Evolutionary conservation across 2,888 invertebrate species (phyloP), one percentile per base, ranked within the genome.

Genomic region (Nemotelus nigrinus): DNA sequence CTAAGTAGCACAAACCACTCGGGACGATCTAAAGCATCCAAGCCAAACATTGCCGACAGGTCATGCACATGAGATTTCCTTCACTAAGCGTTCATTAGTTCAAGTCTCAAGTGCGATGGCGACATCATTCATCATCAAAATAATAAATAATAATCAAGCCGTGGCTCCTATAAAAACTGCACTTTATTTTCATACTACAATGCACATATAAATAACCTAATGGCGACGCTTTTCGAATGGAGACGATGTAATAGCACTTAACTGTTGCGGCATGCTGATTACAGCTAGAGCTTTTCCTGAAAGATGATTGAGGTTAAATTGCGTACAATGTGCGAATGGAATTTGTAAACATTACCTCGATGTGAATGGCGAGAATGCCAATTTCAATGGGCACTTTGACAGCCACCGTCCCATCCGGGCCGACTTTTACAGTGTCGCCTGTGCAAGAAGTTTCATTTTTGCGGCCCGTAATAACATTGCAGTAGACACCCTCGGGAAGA

Each of bases 391-490:
- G n/a, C 44, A 79, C 48, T 44, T n/a, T 41, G 60, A 78, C 55
- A 10, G 41, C 7, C 5, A 68, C 78, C 25, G 63, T 65, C 7
- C 79, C 79, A 65, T 75, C 70, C 2, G 45, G 47, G 43, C 48
- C 67, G 3, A 80, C 76, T n/a, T 39, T 44, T 1, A 79, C 67
- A 7, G 39, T 55, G n/a, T 50, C 71, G 43, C 92, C 92, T 0
- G 90, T 89, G 82, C 92, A 92, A 1, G 81, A 80, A 43, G 67
- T 39, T 85, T 85, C 78, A 41, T 65, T 50, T 55, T 79, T 71
- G 63, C 48, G 72, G 6, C 92, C 92, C 76, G 90, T 89, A 78
- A 92, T 91, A 43, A 93, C 87, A 85, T 94, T 93, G 84, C 93
- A 93, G 84, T 94, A 94, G 0, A 81, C 86, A 6, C 93, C 93